Percentiles rank a stretch among this genome's conserved stretches.
Conservation (phyloP, 2,888 invertebrate species). For the Aporophyla lueneburgensis region DNA sequence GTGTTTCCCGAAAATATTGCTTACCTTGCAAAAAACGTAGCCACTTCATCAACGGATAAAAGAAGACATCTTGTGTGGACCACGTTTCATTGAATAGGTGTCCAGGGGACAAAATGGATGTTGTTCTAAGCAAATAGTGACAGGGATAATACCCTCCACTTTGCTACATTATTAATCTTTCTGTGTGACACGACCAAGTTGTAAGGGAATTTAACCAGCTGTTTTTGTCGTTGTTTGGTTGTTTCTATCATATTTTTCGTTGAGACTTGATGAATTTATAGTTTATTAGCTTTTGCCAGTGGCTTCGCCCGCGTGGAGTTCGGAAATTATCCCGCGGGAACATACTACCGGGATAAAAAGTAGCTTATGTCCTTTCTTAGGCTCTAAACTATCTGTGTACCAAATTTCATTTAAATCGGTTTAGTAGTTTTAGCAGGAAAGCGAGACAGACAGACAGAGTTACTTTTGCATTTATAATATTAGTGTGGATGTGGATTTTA, state of each 20-base stretch:
- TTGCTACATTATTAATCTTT: slow-evolving; percentile 37
- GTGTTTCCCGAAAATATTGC: slow-evolving; percentile 10
- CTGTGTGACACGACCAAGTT: not conserved
- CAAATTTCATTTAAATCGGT: too few species aligned
- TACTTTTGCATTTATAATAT: too few species aligned
- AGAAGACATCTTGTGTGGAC: slow-evolving; percentile 26
- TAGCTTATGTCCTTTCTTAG: too few species aligned
- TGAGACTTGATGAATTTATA: too few species aligned
- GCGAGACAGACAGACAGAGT: too few species aligned
- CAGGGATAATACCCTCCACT: slow-evolving; percentile 6
- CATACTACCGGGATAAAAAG: too few species aligned
- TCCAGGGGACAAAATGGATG: slow-evolving; percentile 30
- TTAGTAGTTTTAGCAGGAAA: too few species aligned
- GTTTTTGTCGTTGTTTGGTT: not conserved
- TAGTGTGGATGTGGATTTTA: too few species aligned
- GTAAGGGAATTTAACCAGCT: slow-evolving; percentile 1
- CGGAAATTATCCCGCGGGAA: too few species aligned
- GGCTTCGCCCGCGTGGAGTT: too few species aligned
- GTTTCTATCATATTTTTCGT: not conserved
- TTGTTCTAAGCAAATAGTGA: slow-evolving; percentile 23
- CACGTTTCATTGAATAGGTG: slow-evolving; percentile 28
- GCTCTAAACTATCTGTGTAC: too few species aligned
- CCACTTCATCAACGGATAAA: slow-evolving; percentile 34
- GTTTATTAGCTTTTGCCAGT: too few species aligned
- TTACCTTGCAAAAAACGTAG: slow-evolving; percentile 2